Evolutionary conservation across 2,797 vertebrate genomes (phyloP).

Genomic region (Adrianichthys oophorus): DNA sequence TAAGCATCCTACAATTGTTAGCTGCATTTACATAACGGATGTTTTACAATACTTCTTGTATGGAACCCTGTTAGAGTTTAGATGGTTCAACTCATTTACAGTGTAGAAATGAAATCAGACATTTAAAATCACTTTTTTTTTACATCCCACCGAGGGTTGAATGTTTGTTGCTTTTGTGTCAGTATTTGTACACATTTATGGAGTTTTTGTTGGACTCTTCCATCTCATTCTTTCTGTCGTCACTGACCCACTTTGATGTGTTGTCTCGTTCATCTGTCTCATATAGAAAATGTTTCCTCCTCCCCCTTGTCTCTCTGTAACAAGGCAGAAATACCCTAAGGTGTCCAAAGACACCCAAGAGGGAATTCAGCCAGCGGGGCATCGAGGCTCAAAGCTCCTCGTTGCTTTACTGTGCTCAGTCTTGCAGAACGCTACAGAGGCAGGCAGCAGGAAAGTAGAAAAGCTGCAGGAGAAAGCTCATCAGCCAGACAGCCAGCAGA

Average conservation of each 20-base stretch:
- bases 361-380: constrained; percentile 38
- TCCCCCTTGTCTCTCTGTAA: constrained; percentile 7
- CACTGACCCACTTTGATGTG: constrained; percentile 40
- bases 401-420: constrained; percentile 46
- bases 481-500: constrained; percentile 32
- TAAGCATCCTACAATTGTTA: background rate
- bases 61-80: background rate
- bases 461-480: constrained; percentile 28
- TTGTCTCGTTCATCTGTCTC: constrained; percentile 44
- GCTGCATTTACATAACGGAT: background rate
- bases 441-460: constrained; percentile 40
- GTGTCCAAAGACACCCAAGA: constrained; percentile 46
- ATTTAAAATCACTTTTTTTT: constrained; percentile 6
- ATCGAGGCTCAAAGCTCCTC: constrained; percentile 44
- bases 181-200: constrained; percentile 9
- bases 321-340: constrained; percentile 45
- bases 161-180: too few species aligned
- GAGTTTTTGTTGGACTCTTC: constrained; percentile 6
- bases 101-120: constrained; percentile 20
- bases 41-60: background rate
- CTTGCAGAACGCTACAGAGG: constrained; percentile 50
- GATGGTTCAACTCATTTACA: constrained; percentile 24
- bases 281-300: constrained; percentile 7
- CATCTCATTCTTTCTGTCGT: constrained; percentile 16
- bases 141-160: background rate